Conservation (phyloP, 2,888 invertebrate genomes). For the Quadroppia sp. region DNA sequence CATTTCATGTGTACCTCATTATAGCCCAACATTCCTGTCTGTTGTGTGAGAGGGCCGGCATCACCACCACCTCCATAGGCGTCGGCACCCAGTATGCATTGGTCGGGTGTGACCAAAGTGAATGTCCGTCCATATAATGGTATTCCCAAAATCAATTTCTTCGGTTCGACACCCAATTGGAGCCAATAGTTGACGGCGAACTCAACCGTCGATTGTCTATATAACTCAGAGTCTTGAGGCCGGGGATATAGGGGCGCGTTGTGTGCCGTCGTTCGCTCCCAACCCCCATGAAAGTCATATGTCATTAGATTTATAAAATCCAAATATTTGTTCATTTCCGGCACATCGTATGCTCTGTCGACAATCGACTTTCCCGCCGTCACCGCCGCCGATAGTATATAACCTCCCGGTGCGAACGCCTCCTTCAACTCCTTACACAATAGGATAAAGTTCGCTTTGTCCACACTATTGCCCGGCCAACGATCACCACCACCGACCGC, state of each 20-base stretch:
- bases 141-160: constrained; percentile 65
- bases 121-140: constrained; percentile 89
- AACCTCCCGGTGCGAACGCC: constrained; percentile 36
- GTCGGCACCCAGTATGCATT: constrained; percentile 76
- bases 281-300: constrained; percentile 92
- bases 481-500: constrained; percentile 31
- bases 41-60: constrained; percentile 85
- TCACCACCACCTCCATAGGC: constrained; percentile 75
- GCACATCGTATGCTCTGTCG: constrained; percentile 37
- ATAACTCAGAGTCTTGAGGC: constrained; percentile 61
- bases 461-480: constrained; percentile 30
- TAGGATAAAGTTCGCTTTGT: constrained; percentile 29
- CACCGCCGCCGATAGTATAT: constrained; percentile 28
- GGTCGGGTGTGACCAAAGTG: constrained; percentile 68
- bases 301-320: constrained; percentile 93
- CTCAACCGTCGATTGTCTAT: constrained; percentile 30
- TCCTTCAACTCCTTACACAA: constrained; percentile 15
- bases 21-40: constrained; percentile 84
- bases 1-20: constrained; percentile 62
- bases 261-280: constrained; percentile 85
- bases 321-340: constrained; percentile 62
- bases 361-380: constrained; percentile 39
- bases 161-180: constrained; percentile 45
- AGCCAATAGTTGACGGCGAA: constrained; percentile 47
- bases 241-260: constrained; percentile 84